Conservation (phyloP, 2,888 invertebrate genomes). For the Noctua janthe region DNA sequence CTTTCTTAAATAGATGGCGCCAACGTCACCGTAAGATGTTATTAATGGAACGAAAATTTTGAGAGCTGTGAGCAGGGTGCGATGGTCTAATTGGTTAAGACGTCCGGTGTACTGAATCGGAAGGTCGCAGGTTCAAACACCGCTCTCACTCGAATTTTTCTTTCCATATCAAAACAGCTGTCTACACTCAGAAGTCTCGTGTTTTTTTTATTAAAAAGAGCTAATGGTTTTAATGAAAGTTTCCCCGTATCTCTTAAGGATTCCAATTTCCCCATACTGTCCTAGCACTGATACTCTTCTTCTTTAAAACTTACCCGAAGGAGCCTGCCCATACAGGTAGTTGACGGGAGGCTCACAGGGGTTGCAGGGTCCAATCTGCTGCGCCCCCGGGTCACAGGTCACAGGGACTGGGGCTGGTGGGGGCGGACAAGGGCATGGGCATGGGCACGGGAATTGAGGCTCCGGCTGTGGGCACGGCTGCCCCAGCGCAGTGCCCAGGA, state of each 20-base stretch:
- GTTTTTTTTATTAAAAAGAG: not conserved
- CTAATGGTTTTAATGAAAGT: not conserved
- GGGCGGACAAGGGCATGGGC: slow-evolving; percentile 45
- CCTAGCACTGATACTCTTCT: not conserved
- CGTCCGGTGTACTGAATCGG: too few relatives aligned
- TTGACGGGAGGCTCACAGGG: slow-evolving; percentile 72
- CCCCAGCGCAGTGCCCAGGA: slow-evolving; percentile 76
- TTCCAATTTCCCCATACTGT: not conserved
- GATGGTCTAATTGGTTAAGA: too few relatives aligned
- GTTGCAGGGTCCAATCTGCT: slow-evolving; percentile 76
- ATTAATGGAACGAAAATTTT: too few relatives aligned
- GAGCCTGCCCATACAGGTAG: slow-evolving; percentile 78
- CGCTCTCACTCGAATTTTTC: too few relatives aligned
- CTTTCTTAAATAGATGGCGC: too few relatives aligned
- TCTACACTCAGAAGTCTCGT: not conserved
- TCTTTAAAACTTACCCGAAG: slow-evolving; percentile 71
- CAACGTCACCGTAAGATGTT: too few relatives aligned
- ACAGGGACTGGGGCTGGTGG: slow-evolving; percentile 39
- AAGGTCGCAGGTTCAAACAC: too few relatives aligned
- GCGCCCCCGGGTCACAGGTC: slow-evolving; percentile 49
- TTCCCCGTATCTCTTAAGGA: not conserved
- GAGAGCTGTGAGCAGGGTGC: too few relatives aligned
- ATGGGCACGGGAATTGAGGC: slow-evolving; percentile 62
- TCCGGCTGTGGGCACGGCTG: slow-evolving; percentile 77
- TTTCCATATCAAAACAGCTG: too few relatives aligned